Percentiles rank a stretch among this genome's conserved stretches.
These are phyloP conservation scores for Chaetops frenatus DNA, from an alignment of 2,113 vertebrate species.

Conservation along the genomic window DNA sequence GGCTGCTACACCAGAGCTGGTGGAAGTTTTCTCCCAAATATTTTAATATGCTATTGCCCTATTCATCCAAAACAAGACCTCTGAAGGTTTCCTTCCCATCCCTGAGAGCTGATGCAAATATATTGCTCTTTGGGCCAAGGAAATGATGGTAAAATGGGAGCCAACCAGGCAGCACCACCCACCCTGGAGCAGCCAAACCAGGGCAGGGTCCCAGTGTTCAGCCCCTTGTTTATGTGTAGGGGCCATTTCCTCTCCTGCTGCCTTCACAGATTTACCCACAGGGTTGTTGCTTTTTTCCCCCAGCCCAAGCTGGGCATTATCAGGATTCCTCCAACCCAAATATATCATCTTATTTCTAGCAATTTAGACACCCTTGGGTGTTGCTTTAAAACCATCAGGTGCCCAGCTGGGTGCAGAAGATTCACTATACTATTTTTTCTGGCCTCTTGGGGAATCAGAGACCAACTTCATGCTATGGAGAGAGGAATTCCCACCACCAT, in stretches of 20 bases:
- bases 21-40: neutral
- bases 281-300: neutral
- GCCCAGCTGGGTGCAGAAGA: neutral
- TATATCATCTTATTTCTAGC: neutral
- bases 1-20: neutral
- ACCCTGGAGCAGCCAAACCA: neutral
- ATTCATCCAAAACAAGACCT: neutral
- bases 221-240: fast-evolving
- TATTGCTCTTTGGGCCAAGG: neutral
- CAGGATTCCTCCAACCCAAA: neutral
- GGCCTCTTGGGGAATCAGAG: neutral
- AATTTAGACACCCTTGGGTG: neutral
- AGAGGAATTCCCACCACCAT: neutral
- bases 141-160: neutral
- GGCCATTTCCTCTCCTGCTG: neutral
- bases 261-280: neutral
- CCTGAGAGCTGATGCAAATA: neutral
- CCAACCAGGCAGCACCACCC: neutral
- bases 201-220: neutral
- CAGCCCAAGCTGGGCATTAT: neutral
- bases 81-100: neutral
- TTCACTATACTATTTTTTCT: fast-evolving
- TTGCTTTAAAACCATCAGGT: neutral
- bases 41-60: neutral
- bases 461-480: neutral